These are phyloP conservation scores for Octodon degus DNA, from an alignment of 2,113 vertebrate species.

Conservation along the genomic window DNA sequence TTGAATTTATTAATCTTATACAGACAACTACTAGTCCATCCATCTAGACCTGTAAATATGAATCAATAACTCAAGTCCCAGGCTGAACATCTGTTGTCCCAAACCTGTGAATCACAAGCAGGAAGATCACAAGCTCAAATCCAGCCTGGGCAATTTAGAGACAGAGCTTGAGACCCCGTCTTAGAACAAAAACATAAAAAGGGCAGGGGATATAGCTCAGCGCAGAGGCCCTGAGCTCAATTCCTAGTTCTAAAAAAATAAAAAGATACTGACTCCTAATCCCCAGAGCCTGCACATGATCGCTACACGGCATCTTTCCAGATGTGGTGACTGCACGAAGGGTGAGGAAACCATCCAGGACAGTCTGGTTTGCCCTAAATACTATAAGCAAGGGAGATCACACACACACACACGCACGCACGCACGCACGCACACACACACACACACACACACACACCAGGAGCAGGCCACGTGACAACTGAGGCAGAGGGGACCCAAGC, in stretches of 20 bases:
- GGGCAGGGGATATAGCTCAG: not conserved
- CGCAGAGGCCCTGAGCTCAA: not conserved
- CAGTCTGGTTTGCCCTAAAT: too few relatives aligned
- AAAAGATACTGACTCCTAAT: too few relatives aligned
- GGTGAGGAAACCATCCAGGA: not conserved
- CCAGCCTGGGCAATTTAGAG: not conserved
- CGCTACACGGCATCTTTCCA: not conserved
- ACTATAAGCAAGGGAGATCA: not conserved
- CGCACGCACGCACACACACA: too few relatives aligned
- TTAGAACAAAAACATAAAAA: not conserved
- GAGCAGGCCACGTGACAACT: rapidly evolving
- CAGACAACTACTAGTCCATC: not conserved
- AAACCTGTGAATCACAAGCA: not conserved
- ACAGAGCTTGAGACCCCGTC: not conserved
- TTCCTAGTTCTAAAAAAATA: not conserved
- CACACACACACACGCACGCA: rapidly evolving
- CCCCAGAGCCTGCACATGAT: not conserved
- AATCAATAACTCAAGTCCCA: not conserved
- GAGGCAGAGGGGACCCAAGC: not conserved
- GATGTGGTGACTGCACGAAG: not conserved
- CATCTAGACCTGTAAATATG: not conserved
- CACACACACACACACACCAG: rapidly evolving
- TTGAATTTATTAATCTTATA: not conserved
- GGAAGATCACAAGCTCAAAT: not conserved
- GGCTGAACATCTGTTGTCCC: not conserved